Percentiles rank a stretch among this genome's conserved stretches.
Conservation (phyloP, 2,113 vertebrate genomes). For the Oceanites oceanicus region DNA sequence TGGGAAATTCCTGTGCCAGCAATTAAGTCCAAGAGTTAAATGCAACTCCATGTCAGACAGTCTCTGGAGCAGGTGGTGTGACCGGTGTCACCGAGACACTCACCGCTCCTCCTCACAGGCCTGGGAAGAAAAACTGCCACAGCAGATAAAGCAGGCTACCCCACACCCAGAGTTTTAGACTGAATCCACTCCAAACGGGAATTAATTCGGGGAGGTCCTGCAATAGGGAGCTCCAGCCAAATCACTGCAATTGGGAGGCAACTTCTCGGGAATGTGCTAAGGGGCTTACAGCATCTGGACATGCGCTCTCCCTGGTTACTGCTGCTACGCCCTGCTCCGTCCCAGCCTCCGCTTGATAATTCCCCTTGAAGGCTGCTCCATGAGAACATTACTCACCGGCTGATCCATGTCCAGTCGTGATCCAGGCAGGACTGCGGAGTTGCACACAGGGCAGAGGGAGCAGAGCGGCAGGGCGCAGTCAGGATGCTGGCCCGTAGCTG, state of each 20-base stretch:
- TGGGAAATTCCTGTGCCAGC: neutral
- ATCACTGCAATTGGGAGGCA: neutral
- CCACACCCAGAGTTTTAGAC: neutral
- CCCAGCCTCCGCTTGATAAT: rapidly evolving
- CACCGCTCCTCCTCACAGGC: neutral
- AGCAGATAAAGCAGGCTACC: neutral
- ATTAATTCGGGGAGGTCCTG: neutral
- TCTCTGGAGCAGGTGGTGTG: neutral
- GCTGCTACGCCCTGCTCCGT: neutral
- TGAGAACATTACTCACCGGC: rapidly evolving
- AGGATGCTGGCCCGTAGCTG: neutral
- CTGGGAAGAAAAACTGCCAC: neutral
- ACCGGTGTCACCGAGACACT: neutral
- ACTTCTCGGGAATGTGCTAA: neutral
- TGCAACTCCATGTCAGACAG: neutral
- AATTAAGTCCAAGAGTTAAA: neutral
- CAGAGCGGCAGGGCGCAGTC: neutral
- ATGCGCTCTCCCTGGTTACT: neutral
- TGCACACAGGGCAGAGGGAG: neutral
- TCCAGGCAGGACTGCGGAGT: neutral
- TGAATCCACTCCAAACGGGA: neutral
- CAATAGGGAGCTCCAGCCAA: neutral
- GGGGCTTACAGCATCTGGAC: neutral
- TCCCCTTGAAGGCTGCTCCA: neutral
- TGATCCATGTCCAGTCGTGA: rapidly evolving